phyloP scores from a whole-genome alignment of 2,888 invertebrate genomes.

The Diplazon laetatorius region DNA sequence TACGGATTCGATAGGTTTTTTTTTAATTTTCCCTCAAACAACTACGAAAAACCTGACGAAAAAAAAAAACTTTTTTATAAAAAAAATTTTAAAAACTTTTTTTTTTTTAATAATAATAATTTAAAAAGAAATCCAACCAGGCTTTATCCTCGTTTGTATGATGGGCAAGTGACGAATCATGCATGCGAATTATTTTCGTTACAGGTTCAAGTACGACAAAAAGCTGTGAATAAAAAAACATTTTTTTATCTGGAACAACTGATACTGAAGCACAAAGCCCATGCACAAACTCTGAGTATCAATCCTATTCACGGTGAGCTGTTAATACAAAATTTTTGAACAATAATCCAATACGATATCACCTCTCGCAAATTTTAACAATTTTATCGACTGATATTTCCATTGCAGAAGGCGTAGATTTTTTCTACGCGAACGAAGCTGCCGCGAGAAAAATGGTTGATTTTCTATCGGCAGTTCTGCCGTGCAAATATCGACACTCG shows the following conservation, averaged over 20 bases:
- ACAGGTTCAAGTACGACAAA: conserved; percentile 93
- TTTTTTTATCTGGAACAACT: conserved; percentile 98
- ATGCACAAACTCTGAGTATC: conserved; percentile 94
- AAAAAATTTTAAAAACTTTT: too few species aligned
- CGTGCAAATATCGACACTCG: conserved; percentile 93
- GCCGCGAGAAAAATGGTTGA: conserved; percentile 98
- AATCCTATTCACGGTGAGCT: conserved; percentile 90
- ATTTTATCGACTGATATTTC: background rate
- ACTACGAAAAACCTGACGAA: too few species aligned
- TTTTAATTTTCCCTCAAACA: too few species aligned
- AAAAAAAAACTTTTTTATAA: too few species aligned
- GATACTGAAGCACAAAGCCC: conserved; percentile 97
- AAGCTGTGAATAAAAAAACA: conserved; percentile 97
- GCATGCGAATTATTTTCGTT: conserved; percentile 16
- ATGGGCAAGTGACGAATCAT: background rate
- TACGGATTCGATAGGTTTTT: too few species aligned
- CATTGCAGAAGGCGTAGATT: conserved; percentile 94
- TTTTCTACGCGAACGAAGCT: conserved; percentile 94
- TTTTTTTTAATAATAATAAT: too few species aligned
- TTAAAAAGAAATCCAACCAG: too few species aligned
- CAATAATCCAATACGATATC: too few species aligned
- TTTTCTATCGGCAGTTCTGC: conserved; percentile 94
- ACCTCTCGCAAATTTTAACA: background rate
- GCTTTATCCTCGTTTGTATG: too few species aligned
- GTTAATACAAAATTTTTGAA: background rate